Conservation (phyloP, 2,888 invertebrate genomes). For the Drosophila antonietae region DNA sequence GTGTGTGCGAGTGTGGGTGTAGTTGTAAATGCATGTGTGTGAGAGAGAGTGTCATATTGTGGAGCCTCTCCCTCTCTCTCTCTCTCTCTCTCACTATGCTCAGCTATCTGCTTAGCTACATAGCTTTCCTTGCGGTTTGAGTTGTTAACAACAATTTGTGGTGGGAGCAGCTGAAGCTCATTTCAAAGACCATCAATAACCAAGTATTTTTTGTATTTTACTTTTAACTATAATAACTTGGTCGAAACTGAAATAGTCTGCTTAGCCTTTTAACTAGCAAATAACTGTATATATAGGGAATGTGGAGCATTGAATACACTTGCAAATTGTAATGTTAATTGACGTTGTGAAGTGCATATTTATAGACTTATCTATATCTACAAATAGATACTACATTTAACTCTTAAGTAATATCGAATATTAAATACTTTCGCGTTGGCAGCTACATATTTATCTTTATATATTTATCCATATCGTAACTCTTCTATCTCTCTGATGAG, state of each 20-base stretch:
- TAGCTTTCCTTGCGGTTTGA: conserved; percentile 13
- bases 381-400: too few species aligned
- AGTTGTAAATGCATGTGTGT: conserved; percentile 2
- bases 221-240: background rate
- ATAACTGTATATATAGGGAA: background rate
- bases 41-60: conserved; percentile 8
- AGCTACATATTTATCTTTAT: background rate
- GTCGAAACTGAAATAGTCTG: conserved; percentile 1
- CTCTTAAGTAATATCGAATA: background rate
- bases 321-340: background rate
- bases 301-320: background rate
- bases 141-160: conserved; percentile 25
- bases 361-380: too few species aligned
- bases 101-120: background rate
- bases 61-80: background rate
- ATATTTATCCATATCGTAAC: background rate
- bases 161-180: background rate
- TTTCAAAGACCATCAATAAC: conserved; percentile 10
- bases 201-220: background rate
- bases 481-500: background rate
- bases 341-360: too few species aligned
- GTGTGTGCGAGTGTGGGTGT: conserved; percentile 8
- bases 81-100: background rate
- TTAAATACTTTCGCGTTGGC: too few species aligned
- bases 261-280: background rate